These are phyloP conservation scores for Cairina moschata DNA, from an alignment of 2,113 vertebrate species.

Conservation along the genomic window DNA sequence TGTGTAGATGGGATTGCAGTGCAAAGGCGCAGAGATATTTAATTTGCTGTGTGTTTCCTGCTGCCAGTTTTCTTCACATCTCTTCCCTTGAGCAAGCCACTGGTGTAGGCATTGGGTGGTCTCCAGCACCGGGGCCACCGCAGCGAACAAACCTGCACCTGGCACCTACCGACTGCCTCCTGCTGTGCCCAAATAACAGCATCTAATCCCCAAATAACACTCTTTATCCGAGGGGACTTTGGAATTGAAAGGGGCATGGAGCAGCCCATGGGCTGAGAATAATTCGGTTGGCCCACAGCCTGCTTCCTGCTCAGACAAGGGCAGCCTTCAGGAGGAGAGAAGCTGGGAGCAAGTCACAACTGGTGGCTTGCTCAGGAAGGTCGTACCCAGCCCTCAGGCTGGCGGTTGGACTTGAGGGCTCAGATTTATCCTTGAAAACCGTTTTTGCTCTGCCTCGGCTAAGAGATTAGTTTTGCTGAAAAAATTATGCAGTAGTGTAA, in stretches of 20 bases:
- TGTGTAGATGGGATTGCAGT: background rate
- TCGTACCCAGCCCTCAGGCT: background rate
- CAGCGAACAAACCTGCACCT: background rate
- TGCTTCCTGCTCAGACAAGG: slow-evolving; percentile 3
- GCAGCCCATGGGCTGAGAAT: background rate
- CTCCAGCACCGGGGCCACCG: background rate
- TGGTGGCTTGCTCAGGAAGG: background rate
- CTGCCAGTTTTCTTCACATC: too few relatives aligned
- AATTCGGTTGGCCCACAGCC: background rate
- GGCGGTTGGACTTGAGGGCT: background rate
- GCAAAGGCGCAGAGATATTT: background rate
- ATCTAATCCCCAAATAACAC: background rate
- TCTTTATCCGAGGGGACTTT: background rate
- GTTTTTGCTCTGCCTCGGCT: background rate
- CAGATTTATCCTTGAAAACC: background rate
- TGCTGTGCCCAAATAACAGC: accelerated
- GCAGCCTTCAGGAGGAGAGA: background rate
- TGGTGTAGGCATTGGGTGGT: accelerated
- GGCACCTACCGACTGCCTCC: accelerated
- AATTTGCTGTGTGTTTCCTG: background rate
- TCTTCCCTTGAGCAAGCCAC: background rate
- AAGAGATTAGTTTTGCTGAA: background rate
- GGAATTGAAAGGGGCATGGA: background rate
- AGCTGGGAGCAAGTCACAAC: background rate
- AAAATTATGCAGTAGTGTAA: background rate